These are phyloP conservation scores for Orthosia gracilis DNA, from an alignment of 2,888 invertebrate genomes.

Conservation along the genomic window DNA sequence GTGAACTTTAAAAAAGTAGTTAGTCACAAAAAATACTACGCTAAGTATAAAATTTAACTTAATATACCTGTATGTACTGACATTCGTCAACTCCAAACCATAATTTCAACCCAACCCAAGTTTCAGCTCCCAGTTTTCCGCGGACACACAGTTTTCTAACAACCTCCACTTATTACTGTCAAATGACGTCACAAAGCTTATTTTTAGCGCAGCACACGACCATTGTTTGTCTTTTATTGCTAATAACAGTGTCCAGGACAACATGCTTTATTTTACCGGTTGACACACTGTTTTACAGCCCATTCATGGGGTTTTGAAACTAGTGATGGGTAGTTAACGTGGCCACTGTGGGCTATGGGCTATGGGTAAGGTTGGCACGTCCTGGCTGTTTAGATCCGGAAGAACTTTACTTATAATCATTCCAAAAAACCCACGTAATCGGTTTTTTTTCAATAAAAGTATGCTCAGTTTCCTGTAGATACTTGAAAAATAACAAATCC, in stretches of 20 bases:
- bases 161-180: constrained; percentile 28
- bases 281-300: constrained; percentile 65
- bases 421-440: too few species aligned
- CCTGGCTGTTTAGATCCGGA: too few species aligned
- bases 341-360: constrained; percentile 27
- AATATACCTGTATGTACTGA: too few species aligned
- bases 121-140: background rate
- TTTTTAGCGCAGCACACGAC: constrained; percentile 55
- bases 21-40: too few species aligned
- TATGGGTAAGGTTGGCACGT: constrained; percentile 7
- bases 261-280: constrained; percentile 64
- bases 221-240: constrained; percentile 65
- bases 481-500: too few species aligned
- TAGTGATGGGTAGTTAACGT: constrained; percentile 58
- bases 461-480: too few species aligned
- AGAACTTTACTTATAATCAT: too few species aligned
- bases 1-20: too few species aligned
- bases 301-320: constrained; percentile 58
- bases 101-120: background rate
- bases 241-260: constrained; percentile 61
- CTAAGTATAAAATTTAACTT: too few species aligned
- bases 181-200: constrained; percentile 49
- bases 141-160: constrained; percentile 16
- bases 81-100: background rate
- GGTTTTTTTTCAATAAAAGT: too few species aligned